phyloP scores from a whole-genome alignment of 2,113 vertebrate genomes.

The Bos taurus region ARS-UCD2.0 NC_037333.1:30879001-30879500 shows the following conservation, averaged over 20 bases:
- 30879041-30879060: background rate
- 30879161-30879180: background rate
- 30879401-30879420: background rate
- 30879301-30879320: background rate
- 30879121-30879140: background rate
- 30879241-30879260: background rate
- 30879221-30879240: background rate
- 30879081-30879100: background rate
- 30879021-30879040: background rate
- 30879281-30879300: background rate
- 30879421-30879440: background rate
- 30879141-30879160: fast-evolving
- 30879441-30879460: background rate
- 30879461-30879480: background rate
- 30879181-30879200: background rate
- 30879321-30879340: background rate
- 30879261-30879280: background rate
- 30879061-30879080: background rate
- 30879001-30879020: background rate
- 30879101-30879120: background rate
- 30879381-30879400: background rate
- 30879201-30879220: background rate
- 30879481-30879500: background rate
- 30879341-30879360: background rate
- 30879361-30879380: background rate